Evolutionary conservation across 1,140 invertebrate species (phyloP).

Genomic region (Drosophila equinoxialis): DNA sequence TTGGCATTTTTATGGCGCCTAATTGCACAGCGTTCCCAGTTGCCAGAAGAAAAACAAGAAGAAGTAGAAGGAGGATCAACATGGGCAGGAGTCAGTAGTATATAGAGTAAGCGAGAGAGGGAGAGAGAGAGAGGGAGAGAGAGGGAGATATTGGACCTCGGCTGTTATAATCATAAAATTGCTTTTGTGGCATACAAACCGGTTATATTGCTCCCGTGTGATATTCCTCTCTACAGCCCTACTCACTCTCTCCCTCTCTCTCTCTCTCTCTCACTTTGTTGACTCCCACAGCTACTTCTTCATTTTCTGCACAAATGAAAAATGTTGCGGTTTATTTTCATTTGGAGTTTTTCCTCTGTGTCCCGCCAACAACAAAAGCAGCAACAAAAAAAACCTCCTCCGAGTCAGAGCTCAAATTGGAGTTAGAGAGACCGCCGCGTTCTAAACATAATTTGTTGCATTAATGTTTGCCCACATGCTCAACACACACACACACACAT

Average conservation of each 20-base stretch:
- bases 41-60: not conserved
- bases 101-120: not conserved
- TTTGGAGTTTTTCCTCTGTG: constrained; percentile 67
- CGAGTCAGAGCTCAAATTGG: not conserved
- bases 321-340: constrained; percentile 81
- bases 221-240: constrained; percentile 48
- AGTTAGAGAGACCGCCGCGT: constrained; percentile 35
- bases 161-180: constrained; percentile 82
- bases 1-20: constrained; percentile 78
- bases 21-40: constrained; percentile 66
- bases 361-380: not conserved
- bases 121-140: too few relatives aligned
- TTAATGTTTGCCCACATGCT: constrained; percentile 74
- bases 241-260: not conserved
- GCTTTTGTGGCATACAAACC: constrained; percentile 81
- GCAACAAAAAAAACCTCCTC: not conserved
- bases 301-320: constrained; percentile 75
- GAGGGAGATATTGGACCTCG: constrained; percentile 44
- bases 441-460: constrained; percentile 81
- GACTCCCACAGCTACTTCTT: constrained; percentile 52
- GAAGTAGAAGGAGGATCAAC: constrained; percentile 20
- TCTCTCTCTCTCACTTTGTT: too few relatives aligned
- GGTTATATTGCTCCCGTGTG: constrained; percentile 80
- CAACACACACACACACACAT: constrained; percentile 27
- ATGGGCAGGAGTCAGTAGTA: not conserved